A percentile compares a stretch with the other conserved stretches of the same genome.
phyloP scores from a whole-genome alignment of 2,113 vertebrate species.

The Channa argus region DNA sequence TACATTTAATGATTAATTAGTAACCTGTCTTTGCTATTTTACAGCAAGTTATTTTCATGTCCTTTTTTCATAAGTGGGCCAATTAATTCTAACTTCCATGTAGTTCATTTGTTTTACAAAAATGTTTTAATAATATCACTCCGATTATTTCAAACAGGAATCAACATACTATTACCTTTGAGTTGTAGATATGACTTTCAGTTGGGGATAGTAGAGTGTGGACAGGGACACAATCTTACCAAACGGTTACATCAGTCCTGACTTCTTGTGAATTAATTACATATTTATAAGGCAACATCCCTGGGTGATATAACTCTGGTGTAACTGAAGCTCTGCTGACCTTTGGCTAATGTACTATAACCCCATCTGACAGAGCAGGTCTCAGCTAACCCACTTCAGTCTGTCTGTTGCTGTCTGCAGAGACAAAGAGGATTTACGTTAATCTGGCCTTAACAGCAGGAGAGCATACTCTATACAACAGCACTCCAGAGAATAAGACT shows the following conservation, averaged over 20 bases:
- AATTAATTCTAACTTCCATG: not conserved
- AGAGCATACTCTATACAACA: constrained; percentile 44
- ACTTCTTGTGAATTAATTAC: not conserved
- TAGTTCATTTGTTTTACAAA: not conserved
- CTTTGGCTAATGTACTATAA: constrained; percentile 47
- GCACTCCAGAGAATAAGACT: constrained; percentile 62
- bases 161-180: not conserved
- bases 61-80: not conserved
- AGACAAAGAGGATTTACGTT: constrained; percentile 75
- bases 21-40: not conserved
- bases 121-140: not conserved
- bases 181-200: not conserved
- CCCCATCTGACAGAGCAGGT: not conserved
- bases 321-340: constrained; percentile 27
- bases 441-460: constrained; percentile 71
- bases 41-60: not conserved
- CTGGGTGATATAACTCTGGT: constrained; percentile 6
- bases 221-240: not conserved
- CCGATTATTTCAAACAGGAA: not conserved
- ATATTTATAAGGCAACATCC: constrained; percentile 12
- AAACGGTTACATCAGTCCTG: constrained; percentile 7
- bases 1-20: not conserved
- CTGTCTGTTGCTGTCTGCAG: constrained; percentile 57
- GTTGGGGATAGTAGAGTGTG: not conserved
- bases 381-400: constrained; percentile 45